phyloP scores from a whole-genome alignment of 2,113 vertebrate genomes.

The Chionodraco myersi region DNA sequence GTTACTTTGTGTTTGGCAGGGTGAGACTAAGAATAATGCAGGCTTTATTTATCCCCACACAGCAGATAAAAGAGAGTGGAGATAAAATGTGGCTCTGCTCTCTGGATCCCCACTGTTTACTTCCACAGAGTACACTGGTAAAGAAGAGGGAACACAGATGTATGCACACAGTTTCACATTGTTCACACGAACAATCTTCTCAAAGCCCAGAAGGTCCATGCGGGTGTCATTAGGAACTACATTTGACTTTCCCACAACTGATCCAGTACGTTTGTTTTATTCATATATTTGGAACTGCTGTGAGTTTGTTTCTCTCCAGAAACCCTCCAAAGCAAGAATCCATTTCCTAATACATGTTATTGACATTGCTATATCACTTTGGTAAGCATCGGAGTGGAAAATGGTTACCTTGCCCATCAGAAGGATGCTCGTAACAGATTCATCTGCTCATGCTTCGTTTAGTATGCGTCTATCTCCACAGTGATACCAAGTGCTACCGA shows the following conservation, averaged over 20 bases:
- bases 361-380: not conserved
- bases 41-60: slow-evolving; percentile 31
- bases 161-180: not conserved
- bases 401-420: not conserved
- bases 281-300: not conserved
- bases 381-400: not conserved
- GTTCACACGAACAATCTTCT: slow-evolving; percentile 13
- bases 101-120: slow-evolving; percentile 29
- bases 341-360: not conserved
- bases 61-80: slow-evolving; percentile 44
- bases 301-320: not conserved
- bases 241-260: not conserved
- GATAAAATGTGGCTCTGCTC: slow-evolving; percentile 16
- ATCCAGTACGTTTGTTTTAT: not conserved
- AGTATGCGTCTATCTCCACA: too few species aligned
- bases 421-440: too few species aligned
- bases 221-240: not conserved
- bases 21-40: not conserved
- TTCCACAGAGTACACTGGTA: not conserved
- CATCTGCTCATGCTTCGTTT: too few species aligned
- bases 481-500: too few species aligned
- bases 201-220: not conserved
- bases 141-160: not conserved
- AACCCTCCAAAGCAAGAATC: not conserved
- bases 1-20: not conserved